Conservation (phyloP, 1,140 invertebrate species). For the Cydia strobilella region DNA sequence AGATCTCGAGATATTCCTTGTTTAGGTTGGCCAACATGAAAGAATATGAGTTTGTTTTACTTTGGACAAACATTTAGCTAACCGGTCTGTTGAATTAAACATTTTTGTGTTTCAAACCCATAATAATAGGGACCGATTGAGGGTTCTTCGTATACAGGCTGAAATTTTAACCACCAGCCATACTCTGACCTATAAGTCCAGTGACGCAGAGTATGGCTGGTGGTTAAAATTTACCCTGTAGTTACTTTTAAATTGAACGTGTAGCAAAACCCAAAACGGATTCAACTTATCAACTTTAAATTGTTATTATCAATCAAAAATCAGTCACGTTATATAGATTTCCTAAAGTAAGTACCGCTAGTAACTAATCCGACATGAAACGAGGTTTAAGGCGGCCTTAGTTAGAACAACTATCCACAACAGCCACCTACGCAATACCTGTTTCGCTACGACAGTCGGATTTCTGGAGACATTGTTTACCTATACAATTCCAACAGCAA, state of each 20-base stretch:
- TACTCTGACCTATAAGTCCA: too few relatives aligned
- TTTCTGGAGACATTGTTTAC: slow-evolving; percentile 60
- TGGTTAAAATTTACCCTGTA: too few relatives aligned
- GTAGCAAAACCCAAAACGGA: too few relatives aligned
- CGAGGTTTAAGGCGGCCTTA: not conserved
- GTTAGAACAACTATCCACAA: slow-evolving; percentile 25
- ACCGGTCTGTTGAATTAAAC: slow-evolving; percentile 39
- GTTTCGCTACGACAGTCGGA: slow-evolving; percentile 47
- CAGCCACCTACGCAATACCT: slow-evolving; percentile 37
- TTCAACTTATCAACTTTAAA: too few relatives aligned
- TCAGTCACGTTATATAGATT: not conserved
- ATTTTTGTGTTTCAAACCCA: not conserved
- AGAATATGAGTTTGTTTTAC: slow-evolving; percentile 60
- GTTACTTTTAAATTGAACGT: too few relatives aligned
- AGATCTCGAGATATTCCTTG: slow-evolving; percentile 56
- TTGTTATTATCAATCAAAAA: too few relatives aligned
- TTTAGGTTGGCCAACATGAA: slow-evolving; percentile 53
- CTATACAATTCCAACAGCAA: slow-evolving; percentile 56
- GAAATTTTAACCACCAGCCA: too few relatives aligned
- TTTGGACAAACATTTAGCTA: slow-evolving; percentile 56
- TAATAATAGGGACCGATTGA: slow-evolving; percentile 1
- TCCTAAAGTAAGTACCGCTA: not conserved
- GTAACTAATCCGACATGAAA: not conserved
- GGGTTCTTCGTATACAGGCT: too few relatives aligned
- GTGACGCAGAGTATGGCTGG: too few relatives aligned